Conservation (phyloP, 2,113 vertebrate species). For the Hyperopisus bebe region DNA sequence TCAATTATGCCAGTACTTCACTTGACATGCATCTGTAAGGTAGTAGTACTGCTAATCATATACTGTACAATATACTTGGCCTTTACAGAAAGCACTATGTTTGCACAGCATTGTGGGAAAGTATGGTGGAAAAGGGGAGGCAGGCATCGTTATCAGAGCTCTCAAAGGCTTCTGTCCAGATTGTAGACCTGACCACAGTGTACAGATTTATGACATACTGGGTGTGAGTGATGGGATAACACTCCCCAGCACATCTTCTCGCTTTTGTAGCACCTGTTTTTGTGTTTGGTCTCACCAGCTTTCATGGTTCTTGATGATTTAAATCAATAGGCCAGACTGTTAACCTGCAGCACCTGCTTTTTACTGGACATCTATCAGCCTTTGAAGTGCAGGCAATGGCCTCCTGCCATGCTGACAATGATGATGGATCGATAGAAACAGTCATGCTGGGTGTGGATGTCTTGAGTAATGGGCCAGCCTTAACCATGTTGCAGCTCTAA, state of each 20-base stretch:
- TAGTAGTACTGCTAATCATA: not conserved
- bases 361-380: conserved; percentile 4
- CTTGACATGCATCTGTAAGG: not conserved
- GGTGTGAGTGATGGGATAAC: not conserved
- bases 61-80: not conserved
- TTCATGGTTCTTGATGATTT: not conserved
- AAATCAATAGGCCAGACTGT: not conserved
- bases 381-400: conserved; percentile 9
- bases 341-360: not conserved
- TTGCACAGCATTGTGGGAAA: not conserved
- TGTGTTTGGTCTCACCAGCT: not conserved
- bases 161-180: not conserved
- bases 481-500: not conserved
- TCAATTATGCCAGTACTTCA: not conserved
- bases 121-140: not conserved
- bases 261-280: not conserved
- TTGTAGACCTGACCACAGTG: not conserved
- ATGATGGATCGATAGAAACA: conserved; percentile 15
- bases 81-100: not conserved
- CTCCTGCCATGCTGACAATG: conserved; percentile 17
- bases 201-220: not conserved
- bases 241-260: not conserved
- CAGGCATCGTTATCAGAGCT: not conserved
- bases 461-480: not conserved
- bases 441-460: conserved; percentile 8